These are phyloP conservation scores for Cecropterus lyciades DNA, from an alignment of 1,140 invertebrate species.

Conservation along the genomic window DNA sequence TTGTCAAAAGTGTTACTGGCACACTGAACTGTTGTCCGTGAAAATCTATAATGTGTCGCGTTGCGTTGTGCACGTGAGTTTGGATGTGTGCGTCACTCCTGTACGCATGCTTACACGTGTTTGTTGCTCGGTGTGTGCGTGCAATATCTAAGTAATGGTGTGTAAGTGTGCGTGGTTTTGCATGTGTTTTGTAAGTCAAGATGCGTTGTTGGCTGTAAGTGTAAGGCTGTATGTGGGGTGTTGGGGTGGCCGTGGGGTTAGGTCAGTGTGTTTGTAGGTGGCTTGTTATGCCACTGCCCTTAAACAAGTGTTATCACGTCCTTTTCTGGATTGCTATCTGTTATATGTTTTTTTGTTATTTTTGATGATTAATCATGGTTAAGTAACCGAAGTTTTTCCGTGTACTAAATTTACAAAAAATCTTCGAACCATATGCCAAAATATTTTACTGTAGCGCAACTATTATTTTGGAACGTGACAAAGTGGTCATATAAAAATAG, in stretches of 20 bases:
- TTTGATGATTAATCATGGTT: no score
- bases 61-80: slow-evolving; percentile 32
- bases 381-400: no score
- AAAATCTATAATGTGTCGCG: slow-evolving; percentile 29
- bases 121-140: background rate
- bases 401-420: no score
- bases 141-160: background rate
- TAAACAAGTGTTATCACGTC: slow-evolving; percentile 55
- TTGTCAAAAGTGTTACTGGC: background rate
- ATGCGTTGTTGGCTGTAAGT: background rate
- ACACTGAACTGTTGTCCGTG: slow-evolving; percentile 20
- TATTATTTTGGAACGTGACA: no score
- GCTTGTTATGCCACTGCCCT: slow-evolving; percentile 53
- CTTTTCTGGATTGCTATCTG: slow-evolving; percentile 38
- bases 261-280: slow-evolving; percentile 73
- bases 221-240: slow-evolving; percentile 34
- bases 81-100: slow-evolving; percentile 32
- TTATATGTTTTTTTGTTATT: no score
- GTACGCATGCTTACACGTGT: slow-evolving; percentile 26
- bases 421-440: no score
- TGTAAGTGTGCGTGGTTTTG: slow-evolving; percentile 21
- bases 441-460: no score
- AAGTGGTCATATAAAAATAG: no score
- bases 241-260: slow-evolving; percentile 43
- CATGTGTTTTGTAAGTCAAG: background rate